phyloP scores from a whole-genome alignment of 2,797 vertebrate genomes.

The Alectoris magna region DNA sequence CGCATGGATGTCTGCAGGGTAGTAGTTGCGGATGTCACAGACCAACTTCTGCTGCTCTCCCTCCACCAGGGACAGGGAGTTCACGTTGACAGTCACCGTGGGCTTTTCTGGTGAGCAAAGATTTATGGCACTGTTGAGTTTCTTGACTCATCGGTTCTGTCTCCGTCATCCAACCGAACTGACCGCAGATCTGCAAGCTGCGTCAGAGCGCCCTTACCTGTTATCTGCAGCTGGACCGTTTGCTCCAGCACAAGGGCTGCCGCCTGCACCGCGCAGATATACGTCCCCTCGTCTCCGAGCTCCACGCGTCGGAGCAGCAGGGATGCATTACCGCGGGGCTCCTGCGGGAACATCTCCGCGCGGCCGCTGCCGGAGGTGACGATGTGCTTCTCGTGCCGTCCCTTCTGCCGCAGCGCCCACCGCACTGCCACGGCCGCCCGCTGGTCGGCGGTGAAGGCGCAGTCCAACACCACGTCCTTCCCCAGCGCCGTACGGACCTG shows the following conservation, averaged over 20 bases:
- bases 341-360: slow-evolving; percentile 40
- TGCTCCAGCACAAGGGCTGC: slow-evolving; percentile 69
- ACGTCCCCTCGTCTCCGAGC: slow-evolving; percentile 74
- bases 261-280: slow-evolving; percentile 74
- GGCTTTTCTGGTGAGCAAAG: slow-evolving; percentile 75
- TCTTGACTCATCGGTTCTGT: neutral
- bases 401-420: slow-evolving; percentile 69
- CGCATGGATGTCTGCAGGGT: slow-evolving; percentile 82
- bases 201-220: slow-evolving; percentile 68
- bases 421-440: slow-evolving; percentile 47
- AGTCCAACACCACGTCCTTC: slow-evolving; percentile 42
- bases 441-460: slow-evolving; percentile 80
- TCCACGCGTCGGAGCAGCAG: slow-evolving; percentile 63
- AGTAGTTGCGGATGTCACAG: slow-evolving; percentile 77
- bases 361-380: slow-evolving; percentile 71
- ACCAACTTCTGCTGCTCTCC: slow-evolving; percentile 78
- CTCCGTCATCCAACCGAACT: neutral
- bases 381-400: slow-evolving; percentile 51
- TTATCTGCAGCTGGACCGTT: slow-evolving; percentile 70
- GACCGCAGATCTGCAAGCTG: rapidly evolving
- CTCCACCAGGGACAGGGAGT: slow-evolving; percentile 64
- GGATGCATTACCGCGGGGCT: slow-evolving; percentile 78
- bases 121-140: too few species aligned
- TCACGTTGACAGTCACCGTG: slow-evolving; percentile 74
- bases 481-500: neutral